Base-by-base conservation (phyloP, 2,113 vertebrate species). In the Thomomys bottae region DNA sequence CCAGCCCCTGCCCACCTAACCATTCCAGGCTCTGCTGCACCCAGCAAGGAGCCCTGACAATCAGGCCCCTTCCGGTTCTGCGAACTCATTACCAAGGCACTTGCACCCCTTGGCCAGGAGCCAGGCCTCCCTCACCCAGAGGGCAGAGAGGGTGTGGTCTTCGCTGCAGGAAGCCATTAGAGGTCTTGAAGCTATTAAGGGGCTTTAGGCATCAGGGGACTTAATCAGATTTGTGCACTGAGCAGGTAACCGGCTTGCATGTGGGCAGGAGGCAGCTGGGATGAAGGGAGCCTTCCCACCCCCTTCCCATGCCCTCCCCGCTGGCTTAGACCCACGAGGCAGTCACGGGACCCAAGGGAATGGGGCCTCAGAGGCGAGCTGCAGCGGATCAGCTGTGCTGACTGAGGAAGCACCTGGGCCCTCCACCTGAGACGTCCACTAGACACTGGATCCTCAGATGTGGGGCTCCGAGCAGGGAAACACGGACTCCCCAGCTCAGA, bases 221-320 rank as follows among this genome's bases (percentile, higher is more conserved):
- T 14, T 93, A 93, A 96, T 94, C 95, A 80, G 93, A 95, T 96
- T 95, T 95, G 66, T 36, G 64, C 28, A 64, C 38, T 34, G 49
- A 91, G 76, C 57, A 79, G 70, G 92, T 84, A 66, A 83, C 7
- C 36, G 78, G 73, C 85, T 82, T 88, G 75, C 7, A 4, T 34
- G 66, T 49, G 64, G 75, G 45, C 36, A 66, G 85, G 67, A 80
- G 80, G 45, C 23, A 38, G 40, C 24, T 38, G 63, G 30, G 67
- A 15, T 2, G 0, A 8, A 14, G 68, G 30, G 34, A 36, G 76
- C 42, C n/a, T n/a, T n/a, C n/a, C n/a, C n/a, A n/a, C n/a, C n/a
- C n/a, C 17, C n/a, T 54, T 12, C 17, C 49, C 18, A 54, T 15
- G 14, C 17, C n/a, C 64, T 30, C 88, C 15, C 42, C n/a, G 8